phyloP scores from a whole-genome alignment of 2,797 vertebrate genomes.

The Linurgus olivaceus region DNA sequence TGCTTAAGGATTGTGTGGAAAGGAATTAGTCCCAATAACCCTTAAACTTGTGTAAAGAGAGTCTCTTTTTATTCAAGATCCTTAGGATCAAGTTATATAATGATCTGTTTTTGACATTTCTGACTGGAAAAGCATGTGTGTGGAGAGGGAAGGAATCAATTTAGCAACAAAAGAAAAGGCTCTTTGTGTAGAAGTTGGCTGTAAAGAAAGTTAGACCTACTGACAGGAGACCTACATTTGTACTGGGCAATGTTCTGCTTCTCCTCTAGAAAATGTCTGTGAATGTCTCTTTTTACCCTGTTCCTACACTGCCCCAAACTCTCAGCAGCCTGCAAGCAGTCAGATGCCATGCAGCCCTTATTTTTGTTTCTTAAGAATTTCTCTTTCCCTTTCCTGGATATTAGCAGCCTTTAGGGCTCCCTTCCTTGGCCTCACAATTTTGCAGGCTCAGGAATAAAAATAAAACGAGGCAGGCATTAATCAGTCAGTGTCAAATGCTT shows the following conservation, averaged over 20 bases:
- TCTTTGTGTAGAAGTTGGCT: conserved; percentile 13
- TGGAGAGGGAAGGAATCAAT: not conserved
- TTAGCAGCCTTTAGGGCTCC: not conserved
- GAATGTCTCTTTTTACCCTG: not conserved
- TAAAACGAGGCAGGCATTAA: conserved; percentile 55
- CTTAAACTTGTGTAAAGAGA: conserved; percentile 50
- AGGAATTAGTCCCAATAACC: conserved; percentile 48
- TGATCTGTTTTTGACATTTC: conserved; percentile 33
- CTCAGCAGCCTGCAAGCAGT: not conserved
- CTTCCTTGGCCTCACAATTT: conserved; percentile 27
- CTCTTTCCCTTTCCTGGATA: not conserved
- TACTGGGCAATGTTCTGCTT: not conserved
- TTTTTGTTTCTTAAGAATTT: not conserved
- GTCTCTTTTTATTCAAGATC: conserved; percentile 32
- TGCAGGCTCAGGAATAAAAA: conserved; percentile 49
- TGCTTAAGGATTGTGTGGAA: conserved; percentile 54
- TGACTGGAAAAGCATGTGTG: conserved; percentile 9
- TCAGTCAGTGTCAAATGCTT: conserved; percentile 68
- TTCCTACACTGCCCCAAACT: not conserved
- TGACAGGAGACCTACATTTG: not conserved
- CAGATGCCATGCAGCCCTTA: not conserved
- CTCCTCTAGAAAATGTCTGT: not conserved
- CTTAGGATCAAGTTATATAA: conserved; percentile 24
- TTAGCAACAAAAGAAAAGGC: conserved; percentile 17
- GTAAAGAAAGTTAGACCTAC: not conserved